phyloP scores from a whole-genome alignment of 2,888 invertebrate species.

The Mesorhabditis sp. region DNA sequence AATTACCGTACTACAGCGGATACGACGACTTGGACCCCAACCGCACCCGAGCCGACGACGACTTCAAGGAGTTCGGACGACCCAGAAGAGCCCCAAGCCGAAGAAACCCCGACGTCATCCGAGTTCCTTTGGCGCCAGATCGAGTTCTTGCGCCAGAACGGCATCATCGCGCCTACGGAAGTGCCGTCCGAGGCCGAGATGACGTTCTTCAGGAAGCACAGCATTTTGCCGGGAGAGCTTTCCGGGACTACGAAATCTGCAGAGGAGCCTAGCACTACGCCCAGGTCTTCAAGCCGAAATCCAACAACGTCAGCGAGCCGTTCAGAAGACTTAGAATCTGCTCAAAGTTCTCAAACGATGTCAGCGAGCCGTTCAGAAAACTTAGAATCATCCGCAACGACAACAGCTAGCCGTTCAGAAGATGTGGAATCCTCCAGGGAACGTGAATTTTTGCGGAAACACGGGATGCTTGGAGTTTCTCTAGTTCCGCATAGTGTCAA shows the following conservation, averaged over 20 bases:
- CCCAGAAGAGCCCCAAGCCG: not conserved
- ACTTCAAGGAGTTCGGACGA: not conserved
- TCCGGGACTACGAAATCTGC: not conserved
- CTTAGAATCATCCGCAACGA: not conserved
- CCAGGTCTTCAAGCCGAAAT: not conserved
- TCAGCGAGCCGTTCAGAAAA: not conserved
- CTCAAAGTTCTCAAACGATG: too few species aligned
- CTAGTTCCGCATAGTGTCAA: not conserved
- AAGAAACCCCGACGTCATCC: not conserved
- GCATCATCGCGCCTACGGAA: not conserved
- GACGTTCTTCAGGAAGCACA: not conserved
- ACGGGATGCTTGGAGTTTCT: not conserved
- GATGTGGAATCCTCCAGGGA: not conserved
- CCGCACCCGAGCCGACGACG: not conserved
- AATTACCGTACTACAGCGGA: not conserved
- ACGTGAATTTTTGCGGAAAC: not conserved
- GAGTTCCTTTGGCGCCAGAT: not conserved
- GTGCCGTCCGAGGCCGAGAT: not conserved
- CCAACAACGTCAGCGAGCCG: not conserved
- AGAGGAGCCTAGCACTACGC: not conserved
- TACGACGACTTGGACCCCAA: not conserved
- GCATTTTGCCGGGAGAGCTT: not conserved
- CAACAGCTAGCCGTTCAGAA: not conserved
- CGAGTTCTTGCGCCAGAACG: constrained; percentile 4
- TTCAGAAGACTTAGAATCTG: too few species aligned